A percentile compares a stretch with the other conserved stretches of the same genome.
These are phyloP conservation scores for Xiphophorus hellerii DNA, from an alignment of 2,113 vertebrate species.

Conservation along the genomic window DNA sequence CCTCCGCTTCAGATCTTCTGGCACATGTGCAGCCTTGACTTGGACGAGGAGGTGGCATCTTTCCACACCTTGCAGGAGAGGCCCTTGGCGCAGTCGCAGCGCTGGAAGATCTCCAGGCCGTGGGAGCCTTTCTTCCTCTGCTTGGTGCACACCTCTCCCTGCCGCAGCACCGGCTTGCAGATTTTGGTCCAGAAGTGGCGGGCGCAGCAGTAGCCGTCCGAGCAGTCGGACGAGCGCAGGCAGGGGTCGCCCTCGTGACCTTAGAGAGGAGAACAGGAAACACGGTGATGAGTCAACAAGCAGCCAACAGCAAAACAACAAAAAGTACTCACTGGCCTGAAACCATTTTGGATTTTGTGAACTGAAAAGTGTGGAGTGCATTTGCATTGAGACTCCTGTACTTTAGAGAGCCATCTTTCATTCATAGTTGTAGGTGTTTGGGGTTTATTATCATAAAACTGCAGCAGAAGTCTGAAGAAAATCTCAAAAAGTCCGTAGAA, in stretches of 20 bases:
- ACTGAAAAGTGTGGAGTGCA: not conserved
- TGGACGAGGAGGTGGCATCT: constrained; percentile 94
- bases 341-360: not conserved
- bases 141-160: constrained; percentile 93
- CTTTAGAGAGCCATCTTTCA: too few species aligned
- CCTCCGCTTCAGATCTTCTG: constrained; percentile 88
- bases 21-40: constrained; percentile 96
- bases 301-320: too few species aligned
- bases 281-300: not conserved
- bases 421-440: not conserved
- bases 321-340: not conserved
- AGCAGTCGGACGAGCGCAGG: constrained; percentile 91
- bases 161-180: constrained; percentile 93
- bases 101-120: constrained; percentile 93
- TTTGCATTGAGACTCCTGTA: not conserved
- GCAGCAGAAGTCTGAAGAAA: too few species aligned
- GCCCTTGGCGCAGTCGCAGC: constrained; percentile 96
- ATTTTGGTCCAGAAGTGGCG: constrained; percentile 99
- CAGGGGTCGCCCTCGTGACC: constrained; percentile 92
- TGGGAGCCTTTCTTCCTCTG: constrained; percentile 94
- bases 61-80: constrained; percentile 98
- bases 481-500: too few species aligned
- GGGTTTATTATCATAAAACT: too few species aligned
- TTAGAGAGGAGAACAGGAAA: constrained; percentile 50
- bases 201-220: constrained; percentile 91